These are phyloP conservation scores for Cyclura pinguis DNA, from an alignment of 2,797 vertebrate genomes.

Conservation along the genomic window DNA sequence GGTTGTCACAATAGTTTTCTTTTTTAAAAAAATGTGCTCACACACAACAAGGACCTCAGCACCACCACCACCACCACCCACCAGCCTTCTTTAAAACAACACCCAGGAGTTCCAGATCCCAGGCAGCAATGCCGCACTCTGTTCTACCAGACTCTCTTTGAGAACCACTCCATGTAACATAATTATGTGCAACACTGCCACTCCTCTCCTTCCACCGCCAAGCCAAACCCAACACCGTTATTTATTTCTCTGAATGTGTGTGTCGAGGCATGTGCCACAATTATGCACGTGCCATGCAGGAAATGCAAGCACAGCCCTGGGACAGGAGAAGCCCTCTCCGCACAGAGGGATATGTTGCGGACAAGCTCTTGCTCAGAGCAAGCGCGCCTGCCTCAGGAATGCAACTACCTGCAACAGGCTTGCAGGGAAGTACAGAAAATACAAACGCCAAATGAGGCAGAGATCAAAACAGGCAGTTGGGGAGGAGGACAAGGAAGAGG, in stretches of 20 bases:
- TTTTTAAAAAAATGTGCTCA: too few relatives aligned
- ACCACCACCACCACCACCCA: too few relatives aligned
- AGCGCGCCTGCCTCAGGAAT: background rate
- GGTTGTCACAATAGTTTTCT: background rate
- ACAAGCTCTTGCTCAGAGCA: background rate
- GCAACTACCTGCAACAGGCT: constrained; percentile 10
- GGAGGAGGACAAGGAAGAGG: too few relatives aligned
- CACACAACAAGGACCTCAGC: background rate
- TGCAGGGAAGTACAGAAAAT: background rate
- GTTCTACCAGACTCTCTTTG: constrained; percentile 13
- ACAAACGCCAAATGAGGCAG: background rate
- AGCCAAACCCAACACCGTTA: constrained; percentile 43
- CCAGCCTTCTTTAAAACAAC: background rate
- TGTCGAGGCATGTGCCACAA: constrained; percentile 39
- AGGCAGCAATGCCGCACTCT: background rate
- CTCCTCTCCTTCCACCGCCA: constrained; percentile 38
- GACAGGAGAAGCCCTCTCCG: constrained; percentile 16
- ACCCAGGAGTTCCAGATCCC: background rate
- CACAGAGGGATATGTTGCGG: background rate
- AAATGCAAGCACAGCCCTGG: constrained; percentile 34
- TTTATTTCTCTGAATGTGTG: constrained; percentile 26
- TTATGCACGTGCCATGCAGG: constrained; percentile 20
- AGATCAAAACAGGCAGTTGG: too few relatives aligned
- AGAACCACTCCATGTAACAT: constrained; percentile 8
- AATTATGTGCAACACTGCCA: constrained; percentile 29